Evolutionary conservation across 2,888 invertebrate species (phyloP), one percentile per base, ranked within the genome.

Genomic region (Sylvicola fuscatus): DNA sequence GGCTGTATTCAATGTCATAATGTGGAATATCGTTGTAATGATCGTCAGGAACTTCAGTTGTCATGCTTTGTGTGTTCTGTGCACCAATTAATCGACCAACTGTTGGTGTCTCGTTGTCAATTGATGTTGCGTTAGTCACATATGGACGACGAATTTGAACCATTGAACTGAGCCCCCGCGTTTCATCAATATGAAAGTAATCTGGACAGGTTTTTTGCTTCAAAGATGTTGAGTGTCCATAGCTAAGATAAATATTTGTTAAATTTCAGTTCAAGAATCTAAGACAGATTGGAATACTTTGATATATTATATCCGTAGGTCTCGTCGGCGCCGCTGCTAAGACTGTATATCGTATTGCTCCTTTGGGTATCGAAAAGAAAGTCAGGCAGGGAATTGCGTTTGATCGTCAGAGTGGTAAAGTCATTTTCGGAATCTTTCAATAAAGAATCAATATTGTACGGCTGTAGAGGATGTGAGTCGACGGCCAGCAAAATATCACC

Each of bases 401-500:
- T 58, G 21, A 59, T 52, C 12, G 58, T 59, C 27, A 59, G 40
- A 1, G 57, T 57, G 33, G 58, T 57, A 31, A 47, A 57, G 30
- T 54, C 56, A 36, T 51, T 49, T 30, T 46, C 44, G 38, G 49
- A 46, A 30, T 59, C 58, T 42, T 58, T 59, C 5, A 59, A 46
- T 39, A 59, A 40, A 0, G 54, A 45, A 33, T 59, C 59, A 4
- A 59, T 52, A 40, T 59, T 59, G 39, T 55, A 59, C 37, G 58
- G 58, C 44, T 59, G 79, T 41, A 86, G 60, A 1, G 77, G 76
- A 47, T 84, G 75, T 43, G 79, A 78, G 52, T 92, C 87, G 38
- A 93, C 84, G 1, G 87, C 83, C 11, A 92, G 57, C 1, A 93
- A 63, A 39, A 80, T 73, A 51, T 93, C 92, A 1, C 90, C 90